phyloP scores from a whole-genome alignment of 2,797 vertebrate genomes.

The Smutsia gigantea region DNA sequence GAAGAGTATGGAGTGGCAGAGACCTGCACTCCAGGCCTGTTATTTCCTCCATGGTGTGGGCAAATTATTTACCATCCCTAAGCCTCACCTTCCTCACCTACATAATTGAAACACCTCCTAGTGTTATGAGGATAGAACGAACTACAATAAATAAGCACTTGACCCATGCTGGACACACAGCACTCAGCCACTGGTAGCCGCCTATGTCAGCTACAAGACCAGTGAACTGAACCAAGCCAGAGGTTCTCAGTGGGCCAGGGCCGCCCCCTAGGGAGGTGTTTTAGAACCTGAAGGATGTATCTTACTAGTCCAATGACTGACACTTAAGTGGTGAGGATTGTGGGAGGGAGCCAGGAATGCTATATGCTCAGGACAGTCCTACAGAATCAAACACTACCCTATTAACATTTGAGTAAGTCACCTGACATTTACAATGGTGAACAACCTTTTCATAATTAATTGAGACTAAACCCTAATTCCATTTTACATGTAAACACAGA shows the following conservation, averaged over 20 bases:
- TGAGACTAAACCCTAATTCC: neutral
- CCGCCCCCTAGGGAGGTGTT: neutral
- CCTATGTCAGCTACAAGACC: fast-evolving
- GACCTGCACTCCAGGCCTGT: neutral
- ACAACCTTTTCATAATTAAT: neutral
- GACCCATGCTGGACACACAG: neutral
- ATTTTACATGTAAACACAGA: neutral
- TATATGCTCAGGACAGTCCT: neutral
- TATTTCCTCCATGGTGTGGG: neutral
- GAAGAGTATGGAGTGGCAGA: neutral
- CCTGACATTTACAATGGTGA: neutral
- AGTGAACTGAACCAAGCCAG: too few species aligned
- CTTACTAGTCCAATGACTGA: neutral
- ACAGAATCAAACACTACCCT: neutral
- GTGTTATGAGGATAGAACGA: neutral
- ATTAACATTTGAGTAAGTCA: neutral
- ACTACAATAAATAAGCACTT: neutral
- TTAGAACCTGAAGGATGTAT: neutral
- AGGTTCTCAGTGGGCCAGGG: neutral
- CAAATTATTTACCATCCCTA: neutral
- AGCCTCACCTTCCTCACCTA: neutral
- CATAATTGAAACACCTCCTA: too few species aligned
- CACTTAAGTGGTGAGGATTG: neutral
- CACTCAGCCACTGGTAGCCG: neutral
- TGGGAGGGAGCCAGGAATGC: fast-evolving